Percentiles rank a stretch among this genome's conserved stretches.
Conservation (phyloP, 2,797 vertebrate genomes). For the Okamejei kenojei region DNA sequence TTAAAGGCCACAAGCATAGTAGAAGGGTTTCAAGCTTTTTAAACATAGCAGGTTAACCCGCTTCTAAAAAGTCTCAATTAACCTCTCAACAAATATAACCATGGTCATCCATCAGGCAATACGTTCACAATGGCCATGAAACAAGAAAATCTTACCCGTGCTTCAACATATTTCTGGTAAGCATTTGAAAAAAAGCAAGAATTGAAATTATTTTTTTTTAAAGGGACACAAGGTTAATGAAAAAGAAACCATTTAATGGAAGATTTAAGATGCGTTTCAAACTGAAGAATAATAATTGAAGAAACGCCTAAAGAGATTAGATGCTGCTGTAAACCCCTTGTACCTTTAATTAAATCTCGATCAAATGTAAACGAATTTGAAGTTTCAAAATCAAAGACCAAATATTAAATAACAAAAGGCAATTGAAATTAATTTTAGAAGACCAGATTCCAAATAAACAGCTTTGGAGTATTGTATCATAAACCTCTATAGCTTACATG, state of each 20-base stretch:
- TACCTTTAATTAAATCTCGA: background rate
- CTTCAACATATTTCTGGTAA: conserved; percentile 79
- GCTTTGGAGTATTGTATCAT: background rate
- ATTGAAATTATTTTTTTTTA: conserved; percentile 51
- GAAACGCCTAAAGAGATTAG: background rate
- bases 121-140: background rate
- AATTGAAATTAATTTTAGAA: background rate
- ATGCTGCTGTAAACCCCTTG: background rate
- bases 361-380: background rate
- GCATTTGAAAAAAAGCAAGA: conserved; percentile 55
- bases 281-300: background rate
- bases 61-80: background rate
- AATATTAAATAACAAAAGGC: background rate
- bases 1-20: background rate
- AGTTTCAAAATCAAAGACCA: background rate
- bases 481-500: background rate
- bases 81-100: background rate
- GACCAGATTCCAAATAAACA: background rate
- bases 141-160: conserved; percentile 65
- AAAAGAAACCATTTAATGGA: background rate
- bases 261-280: background rate
- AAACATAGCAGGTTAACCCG: background rate
- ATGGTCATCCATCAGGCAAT: background rate
- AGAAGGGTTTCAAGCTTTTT: background rate
- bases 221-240: background rate